Conservation (phyloP, 2,113 vertebrate species). For the Strix uralensis region DNA sequence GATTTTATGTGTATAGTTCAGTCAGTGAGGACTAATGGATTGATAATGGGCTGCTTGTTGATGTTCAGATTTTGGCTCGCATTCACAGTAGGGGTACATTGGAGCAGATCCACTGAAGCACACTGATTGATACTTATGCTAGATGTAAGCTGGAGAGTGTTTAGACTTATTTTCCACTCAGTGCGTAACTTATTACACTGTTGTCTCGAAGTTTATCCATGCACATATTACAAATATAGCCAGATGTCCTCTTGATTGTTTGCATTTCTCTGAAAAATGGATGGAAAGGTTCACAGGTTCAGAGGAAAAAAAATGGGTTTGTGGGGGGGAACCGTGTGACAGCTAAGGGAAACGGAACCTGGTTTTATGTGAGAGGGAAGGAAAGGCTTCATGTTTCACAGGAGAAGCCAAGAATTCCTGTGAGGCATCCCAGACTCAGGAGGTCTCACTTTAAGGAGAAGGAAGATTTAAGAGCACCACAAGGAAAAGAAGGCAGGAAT, state of each 20-base stretch:
- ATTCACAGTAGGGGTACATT: background rate
- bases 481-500: background rate
- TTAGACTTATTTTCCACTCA: constrained; percentile 27
- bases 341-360: background rate
- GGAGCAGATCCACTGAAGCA: background rate
- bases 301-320: background rate
- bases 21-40: constrained; percentile 53
- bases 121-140: background rate
- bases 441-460: background rate
- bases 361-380: background rate
- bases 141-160: background rate
- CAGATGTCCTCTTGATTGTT: background rate
- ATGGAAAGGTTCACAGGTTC: background rate
- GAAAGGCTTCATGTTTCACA: background rate
- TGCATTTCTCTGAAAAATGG: background rate
- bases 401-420: background rate
- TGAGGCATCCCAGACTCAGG: background rate
- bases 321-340: background rate
- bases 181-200: background rate
- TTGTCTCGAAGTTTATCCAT: background rate
- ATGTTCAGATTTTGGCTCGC: constrained; percentile 16
- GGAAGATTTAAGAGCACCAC: background rate
- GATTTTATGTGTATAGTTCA: constrained; percentile 49
- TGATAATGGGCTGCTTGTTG: constrained; percentile 49
- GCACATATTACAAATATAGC: background rate